A percentile compares a stretch with the other conserved stretches of the same genome.
These are phyloP conservation scores for Psittacara wagleri DNA, from an alignment of 2,113 vertebrate genomes.

Conservation along the genomic window DNA sequence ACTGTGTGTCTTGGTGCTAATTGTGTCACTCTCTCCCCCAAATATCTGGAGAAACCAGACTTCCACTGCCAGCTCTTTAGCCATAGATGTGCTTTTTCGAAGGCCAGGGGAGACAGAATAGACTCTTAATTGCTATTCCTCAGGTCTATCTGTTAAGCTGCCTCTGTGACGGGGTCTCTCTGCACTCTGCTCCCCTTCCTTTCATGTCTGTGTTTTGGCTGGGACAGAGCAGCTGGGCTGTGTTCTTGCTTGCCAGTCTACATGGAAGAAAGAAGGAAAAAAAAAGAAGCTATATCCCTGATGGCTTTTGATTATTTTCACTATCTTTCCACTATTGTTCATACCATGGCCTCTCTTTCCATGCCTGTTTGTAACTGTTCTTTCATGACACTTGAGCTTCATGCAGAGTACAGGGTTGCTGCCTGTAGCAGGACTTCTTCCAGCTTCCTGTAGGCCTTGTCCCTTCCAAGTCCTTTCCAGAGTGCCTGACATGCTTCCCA, in stretches of 20 bases:
- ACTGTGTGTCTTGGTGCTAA: rapidly evolving
- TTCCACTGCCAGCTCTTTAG: background rate
- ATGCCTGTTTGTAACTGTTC: background rate
- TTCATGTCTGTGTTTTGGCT: background rate
- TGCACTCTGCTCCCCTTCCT: background rate
- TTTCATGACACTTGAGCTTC: background rate
- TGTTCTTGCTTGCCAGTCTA: background rate
- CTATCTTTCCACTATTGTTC: background rate
- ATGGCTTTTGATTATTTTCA: background rate
- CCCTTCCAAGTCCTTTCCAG: background rate
- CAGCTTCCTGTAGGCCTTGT: background rate
- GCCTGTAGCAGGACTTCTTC: background rate
- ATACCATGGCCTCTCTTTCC: background rate
- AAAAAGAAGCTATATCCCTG: rapidly evolving
- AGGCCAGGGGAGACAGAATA: background rate
- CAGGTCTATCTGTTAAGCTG: background rate
- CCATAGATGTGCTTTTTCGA: background rate
- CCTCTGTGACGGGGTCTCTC: background rate
- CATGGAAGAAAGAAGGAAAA: background rate
- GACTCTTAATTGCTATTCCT: background rate
- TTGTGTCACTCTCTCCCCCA: background rate
- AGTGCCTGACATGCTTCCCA: background rate
- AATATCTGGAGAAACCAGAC: background rate
- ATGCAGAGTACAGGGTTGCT: background rate
- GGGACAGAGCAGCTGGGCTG: background rate